Percentiles rank a stretch among this genome's conserved stretches.
These are phyloP conservation scores for Aspiorhynchus laticeps DNA, from an alignment of 2,113 vertebrate genomes.

Conservation along the genomic window DNA sequence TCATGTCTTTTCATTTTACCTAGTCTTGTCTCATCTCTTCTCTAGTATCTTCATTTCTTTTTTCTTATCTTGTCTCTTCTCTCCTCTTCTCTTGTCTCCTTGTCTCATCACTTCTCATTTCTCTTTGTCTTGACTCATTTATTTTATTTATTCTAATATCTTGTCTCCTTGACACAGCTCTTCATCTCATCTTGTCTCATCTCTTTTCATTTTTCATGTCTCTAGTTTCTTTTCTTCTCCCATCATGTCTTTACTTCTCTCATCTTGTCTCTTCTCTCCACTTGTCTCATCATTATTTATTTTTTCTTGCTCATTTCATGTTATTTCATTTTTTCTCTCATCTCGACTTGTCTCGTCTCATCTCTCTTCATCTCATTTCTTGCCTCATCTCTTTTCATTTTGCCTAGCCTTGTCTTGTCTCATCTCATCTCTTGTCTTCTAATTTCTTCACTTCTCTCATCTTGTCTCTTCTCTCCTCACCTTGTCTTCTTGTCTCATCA, in stretches of 20 bases:
- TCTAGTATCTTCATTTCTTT: not conserved
- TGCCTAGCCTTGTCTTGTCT: not conserved
- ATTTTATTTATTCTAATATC: not conserved
- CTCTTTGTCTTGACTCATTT: not conserved
- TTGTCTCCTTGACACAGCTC: not conserved
- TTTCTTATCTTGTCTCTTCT: not conserved
- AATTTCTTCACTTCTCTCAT: not conserved
- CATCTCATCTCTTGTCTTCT: not conserved
- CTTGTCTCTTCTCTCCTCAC: not conserved
- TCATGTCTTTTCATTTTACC: not conserved
- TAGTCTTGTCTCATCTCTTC: not conserved
- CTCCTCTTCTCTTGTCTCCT: not conserved
- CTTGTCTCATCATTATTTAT: not conserved
- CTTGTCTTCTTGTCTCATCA: not conserved
- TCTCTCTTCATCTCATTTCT: not conserved
- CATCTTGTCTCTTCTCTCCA: not conserved
- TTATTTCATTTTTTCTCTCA: not conserved
- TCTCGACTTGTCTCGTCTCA: not conserved
- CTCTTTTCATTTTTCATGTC: not conserved
- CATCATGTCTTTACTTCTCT: not conserved
- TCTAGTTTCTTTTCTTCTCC: not conserved
- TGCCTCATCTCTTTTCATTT: not conserved
- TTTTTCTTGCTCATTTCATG: not conserved
- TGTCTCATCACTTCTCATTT: not conserved
- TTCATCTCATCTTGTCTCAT: not conserved